Base-by-base conservation (phyloP, 2,113 vertebrate species). In the Pimephales promelas region DNA sequence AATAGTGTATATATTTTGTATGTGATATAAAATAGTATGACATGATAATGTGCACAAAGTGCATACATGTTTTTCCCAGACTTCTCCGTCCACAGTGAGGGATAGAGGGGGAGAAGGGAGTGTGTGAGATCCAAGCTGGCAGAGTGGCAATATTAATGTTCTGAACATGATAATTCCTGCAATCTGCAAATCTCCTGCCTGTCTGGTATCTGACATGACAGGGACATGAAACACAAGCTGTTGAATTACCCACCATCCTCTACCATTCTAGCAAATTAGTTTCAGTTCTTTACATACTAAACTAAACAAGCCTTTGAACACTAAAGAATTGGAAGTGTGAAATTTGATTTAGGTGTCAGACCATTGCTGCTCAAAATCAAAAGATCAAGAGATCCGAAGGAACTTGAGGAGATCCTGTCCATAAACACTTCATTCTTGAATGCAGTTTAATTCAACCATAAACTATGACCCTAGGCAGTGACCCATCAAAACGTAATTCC, bases 361-460 rank as follows among this genome's bases (percentile, higher is more conserved):
- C 45, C 72, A 54, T 52, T 52, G n/a, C 24, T 31, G 24, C 18
- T 54, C 52, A 54, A 54, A 54, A 54, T 22, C 52, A 54, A 59
- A 22, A 49, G 20, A 31, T 28, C 43, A 45, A 59, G 45, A 77
- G 47, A 40, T 31, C 43, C 43, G 22, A 72, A 34, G n/a, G 10
- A 78, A 20, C 79, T 6, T 70, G 64, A 62, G 36, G 31, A 49
- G 54, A 34, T 54, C n/a, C 31, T 75, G 57, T 28, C 70, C 24
- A 62, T 56, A 62, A 68, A 80, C 66, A 28, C 16, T 9, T 75
- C 31, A 76, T 73, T 64, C 81, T 36, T 47, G 22, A 77, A 72
- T 45, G 76, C 70, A 75, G 40, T 81, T 78, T 71, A 84, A 71
- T 77, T 54, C 28, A 81, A 2, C 74, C 74, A 45, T 83, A 70